Evolutionary conservation across 2,113 vertebrate species (phyloP).

Genomic region (Clinocottus analis): DNA sequence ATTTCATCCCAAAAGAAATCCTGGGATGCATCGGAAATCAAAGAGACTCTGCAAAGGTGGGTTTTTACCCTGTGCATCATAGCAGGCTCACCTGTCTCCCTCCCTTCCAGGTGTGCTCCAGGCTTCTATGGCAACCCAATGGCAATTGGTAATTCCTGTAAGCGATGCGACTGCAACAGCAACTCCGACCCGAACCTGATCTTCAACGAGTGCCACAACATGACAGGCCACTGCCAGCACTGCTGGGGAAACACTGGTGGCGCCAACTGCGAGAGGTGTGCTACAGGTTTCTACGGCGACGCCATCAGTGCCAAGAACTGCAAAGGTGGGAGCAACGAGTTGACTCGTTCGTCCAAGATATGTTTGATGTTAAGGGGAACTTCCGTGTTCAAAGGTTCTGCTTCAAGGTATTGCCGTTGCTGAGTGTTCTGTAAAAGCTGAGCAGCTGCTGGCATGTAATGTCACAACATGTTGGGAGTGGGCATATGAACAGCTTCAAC

Average conservation of each 20-base stretch:
- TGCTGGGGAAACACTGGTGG: constrained; percentile 92
- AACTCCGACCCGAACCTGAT: constrained; percentile 98
- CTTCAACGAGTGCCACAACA: constrained; percentile 94
- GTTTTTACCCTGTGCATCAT: not conserved
- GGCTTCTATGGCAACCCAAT: constrained; percentile 97
- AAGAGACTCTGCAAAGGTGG: not conserved
- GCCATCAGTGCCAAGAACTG: constrained; percentile 91
- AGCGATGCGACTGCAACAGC: constrained; percentile 94
- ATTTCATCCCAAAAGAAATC: not conserved
- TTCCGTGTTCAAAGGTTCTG: not conserved
- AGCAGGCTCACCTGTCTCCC: constrained; percentile 1
- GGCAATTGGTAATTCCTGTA: constrained; percentile 88
- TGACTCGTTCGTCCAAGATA: not conserved
- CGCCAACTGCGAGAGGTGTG: constrained; percentile 90
- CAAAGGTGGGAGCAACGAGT: constrained; percentile 81
- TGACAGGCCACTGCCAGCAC: constrained; percentile 92
- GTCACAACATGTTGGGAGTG: not conserved
- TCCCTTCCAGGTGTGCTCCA: constrained; percentile 89
- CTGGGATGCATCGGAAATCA: not conserved
- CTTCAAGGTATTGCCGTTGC: not conserved
- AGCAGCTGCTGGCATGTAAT: not conserved
- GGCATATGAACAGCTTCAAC: not conserved
- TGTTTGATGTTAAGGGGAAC: not conserved
- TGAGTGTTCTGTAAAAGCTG: not conserved
- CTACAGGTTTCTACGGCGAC: constrained; percentile 91